phyloP scores from a whole-genome alignment of 1,140 invertebrate genomes.

The Paraescarpia echinospica region DNA sequence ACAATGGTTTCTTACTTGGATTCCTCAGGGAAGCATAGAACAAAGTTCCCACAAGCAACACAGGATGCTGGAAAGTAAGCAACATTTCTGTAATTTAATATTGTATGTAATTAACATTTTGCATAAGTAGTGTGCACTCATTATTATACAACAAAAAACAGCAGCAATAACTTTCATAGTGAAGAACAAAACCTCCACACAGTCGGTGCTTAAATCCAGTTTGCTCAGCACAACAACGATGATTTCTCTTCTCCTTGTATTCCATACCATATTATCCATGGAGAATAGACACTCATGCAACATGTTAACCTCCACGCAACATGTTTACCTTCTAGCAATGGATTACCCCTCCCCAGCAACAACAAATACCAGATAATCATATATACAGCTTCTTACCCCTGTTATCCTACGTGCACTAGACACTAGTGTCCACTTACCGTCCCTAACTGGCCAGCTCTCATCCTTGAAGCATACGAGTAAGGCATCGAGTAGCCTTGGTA shows the following conservation, averaged over 20 bases:
- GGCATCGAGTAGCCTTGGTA: constrained; percentile 57
- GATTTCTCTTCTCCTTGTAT: not conserved
- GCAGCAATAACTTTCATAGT: too few species aligned
- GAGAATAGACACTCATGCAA: not conserved
- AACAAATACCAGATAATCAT: too few species aligned
- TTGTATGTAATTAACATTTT: too few species aligned
- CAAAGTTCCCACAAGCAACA: constrained; percentile 65
- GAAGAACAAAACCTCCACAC: too few species aligned
- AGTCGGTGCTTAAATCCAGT: not conserved
- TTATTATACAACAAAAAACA: not conserved
- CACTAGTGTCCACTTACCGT: constrained; percentile 54
- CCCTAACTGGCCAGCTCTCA: constrained; percentile 66
- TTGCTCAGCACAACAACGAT: not conserved
- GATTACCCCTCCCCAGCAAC: too few species aligned
- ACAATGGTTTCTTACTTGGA: constrained; percentile 43
- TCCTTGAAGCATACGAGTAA: constrained; percentile 63
- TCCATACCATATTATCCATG: not conserved
- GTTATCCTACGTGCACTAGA: too few species aligned
- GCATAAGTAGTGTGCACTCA: not conserved
- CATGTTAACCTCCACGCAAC: not conserved
- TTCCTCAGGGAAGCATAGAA: constrained; percentile 62
- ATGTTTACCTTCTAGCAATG: too few species aligned
- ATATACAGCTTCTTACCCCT: too few species aligned
- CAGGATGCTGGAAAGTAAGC: constrained; percentile 59
- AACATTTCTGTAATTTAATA: constrained; percentile 23